Evolutionary conservation across 2,797 vertebrate genomes (phyloP), one percentile per base, ranked within the genome.

Genomic region (Alauda arvensis): DNA sequence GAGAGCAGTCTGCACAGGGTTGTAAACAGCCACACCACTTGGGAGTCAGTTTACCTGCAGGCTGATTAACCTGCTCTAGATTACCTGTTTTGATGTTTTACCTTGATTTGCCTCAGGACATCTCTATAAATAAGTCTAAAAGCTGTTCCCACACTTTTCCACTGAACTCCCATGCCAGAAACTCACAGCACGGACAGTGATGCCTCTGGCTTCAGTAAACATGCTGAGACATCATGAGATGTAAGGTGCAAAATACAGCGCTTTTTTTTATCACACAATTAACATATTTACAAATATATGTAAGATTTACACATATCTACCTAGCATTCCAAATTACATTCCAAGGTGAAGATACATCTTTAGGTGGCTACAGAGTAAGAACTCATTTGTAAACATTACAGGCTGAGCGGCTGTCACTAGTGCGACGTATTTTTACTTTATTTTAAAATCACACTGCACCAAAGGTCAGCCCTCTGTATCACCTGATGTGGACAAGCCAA

Each of bases 151-250:
- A 40, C 12, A 2, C 18, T 56, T 66, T 14, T 40, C 29, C 51
- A 16, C 8, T 52, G 34, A 81, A 48, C 14, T 29, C 20, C 12
- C 26, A 4, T 0, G 29, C 46, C 34, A 66, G 33, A 23, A 77
- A 39, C 8, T 2, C 0, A 0, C 40, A 25, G 3, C 0, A 1
- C 24, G 24, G 48, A 42, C 59, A 52, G 8, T 0, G 14, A 48
- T 7, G 10, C 3, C 18, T 70, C 63, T 18, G 63, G n/a, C 19
- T 56, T 9, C 43, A 48, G 4, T 1, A 59, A 28, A 46, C 29
- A 13, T 23, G 13, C 13, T 34, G 15, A 34, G 31, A 11, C 8
- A 57, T 8, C 39, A 34, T 9, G 18, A 40, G 9, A 19, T 6
- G 4, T 7, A 14, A 63, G 5, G 18, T 8, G 25, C 15, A 70